Evolutionary conservation across 2,797 vertebrate genomes (phyloP), one percentile per base, ranked within the genome.

Genomic region (Argentina silus): DNA sequence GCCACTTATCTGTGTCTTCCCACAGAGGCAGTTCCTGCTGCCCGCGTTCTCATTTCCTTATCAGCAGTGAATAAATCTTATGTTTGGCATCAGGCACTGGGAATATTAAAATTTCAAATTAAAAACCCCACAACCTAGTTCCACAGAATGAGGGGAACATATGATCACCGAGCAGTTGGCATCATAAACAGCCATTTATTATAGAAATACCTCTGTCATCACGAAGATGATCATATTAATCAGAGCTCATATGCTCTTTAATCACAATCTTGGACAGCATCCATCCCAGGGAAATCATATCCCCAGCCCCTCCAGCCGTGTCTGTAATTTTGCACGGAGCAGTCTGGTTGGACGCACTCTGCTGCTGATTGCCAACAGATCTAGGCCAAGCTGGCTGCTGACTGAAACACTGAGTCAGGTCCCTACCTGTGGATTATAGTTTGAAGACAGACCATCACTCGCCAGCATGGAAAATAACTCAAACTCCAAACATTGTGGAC

Each of bases 241-340:
- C 87, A 93, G 81, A 63, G 75, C 80, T 89, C 88, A 78, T 87
- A 86, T 87, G 89, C 87, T 91, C 82, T 92, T 93, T 91, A 94
- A 93, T 93, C 90, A 91, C 82, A 73, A 70, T 64, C 75, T 79
- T 90, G 89, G 89, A 87, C 59, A 23, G 72, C 4, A 43, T 86
- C 85, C 89, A 89, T 84, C 72, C 17, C 61, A 61, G 84, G 71
- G 79, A 89, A 91, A 87, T 83, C 73, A 74, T 60, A 85, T 86
- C 83, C 86, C 83, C 69, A 60, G 72, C 51, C 71, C 79, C 76
- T 53, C 27, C 73, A 82, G 79, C 82, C 68, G 44, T 74, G 75
- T 77, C 76, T 78, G 84, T 78, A 78, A 83, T 86, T 85, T 77
- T 75, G 73, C 64, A 80, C 43, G 5, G 65, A 76, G 75, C 72